Conservation (phyloP, 2,888 invertebrate species). For the Chrysolina americana region DNA sequence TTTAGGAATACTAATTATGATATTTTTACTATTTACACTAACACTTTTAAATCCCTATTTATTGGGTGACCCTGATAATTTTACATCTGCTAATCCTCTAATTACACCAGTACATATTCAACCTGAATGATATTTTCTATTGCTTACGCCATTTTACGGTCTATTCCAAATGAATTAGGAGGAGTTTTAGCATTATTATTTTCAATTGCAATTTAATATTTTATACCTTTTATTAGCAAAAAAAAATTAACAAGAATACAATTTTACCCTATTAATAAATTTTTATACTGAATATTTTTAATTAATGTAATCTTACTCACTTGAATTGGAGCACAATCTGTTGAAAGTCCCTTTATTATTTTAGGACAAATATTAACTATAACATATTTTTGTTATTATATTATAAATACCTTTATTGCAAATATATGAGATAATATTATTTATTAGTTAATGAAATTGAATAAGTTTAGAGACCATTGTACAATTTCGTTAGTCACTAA, state of each 20-base stretch:
- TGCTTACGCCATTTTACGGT: conserved; percentile 85
- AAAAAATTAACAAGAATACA: conserved; percentile 73
- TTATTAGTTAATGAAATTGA: conserved; percentile 77
- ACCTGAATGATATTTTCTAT: conserved; percentile 89
- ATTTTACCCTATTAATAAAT: conserved; percentile 77
- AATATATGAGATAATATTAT: conserved; percentile 74
- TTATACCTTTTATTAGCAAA: conserved; percentile 73
- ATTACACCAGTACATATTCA: conserved; percentile 83
- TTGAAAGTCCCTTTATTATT: conserved; percentile 78
- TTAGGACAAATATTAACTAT: conserved; percentile 76
- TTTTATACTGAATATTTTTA: conserved; percentile 75
- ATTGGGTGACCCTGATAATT: conserved; percentile 82
- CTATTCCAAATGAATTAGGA: conserved; percentile 85
- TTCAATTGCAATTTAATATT: conserved; percentile 79
- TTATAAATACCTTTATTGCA: conserved; percentile 71
- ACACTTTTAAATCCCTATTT: conserved; percentile 74
- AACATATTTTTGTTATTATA: conserved; percentile 74
- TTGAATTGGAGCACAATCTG: conserved; percentile 80
- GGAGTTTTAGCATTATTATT: conserved; percentile 79
- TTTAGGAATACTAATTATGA: conserved; percentile 74
- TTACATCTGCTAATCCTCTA: conserved; percentile 79
- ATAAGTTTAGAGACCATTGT: conserved; percentile 68
- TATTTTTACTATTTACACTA: conserved; percentile 72
- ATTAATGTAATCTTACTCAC: conserved; percentile 76
- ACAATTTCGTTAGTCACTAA: no score